Evolutionary conservation across 2,113 vertebrate species (phyloP), one percentile per base, ranked within the genome.

Genomic region (Paralichthys olivaceus): DNA sequence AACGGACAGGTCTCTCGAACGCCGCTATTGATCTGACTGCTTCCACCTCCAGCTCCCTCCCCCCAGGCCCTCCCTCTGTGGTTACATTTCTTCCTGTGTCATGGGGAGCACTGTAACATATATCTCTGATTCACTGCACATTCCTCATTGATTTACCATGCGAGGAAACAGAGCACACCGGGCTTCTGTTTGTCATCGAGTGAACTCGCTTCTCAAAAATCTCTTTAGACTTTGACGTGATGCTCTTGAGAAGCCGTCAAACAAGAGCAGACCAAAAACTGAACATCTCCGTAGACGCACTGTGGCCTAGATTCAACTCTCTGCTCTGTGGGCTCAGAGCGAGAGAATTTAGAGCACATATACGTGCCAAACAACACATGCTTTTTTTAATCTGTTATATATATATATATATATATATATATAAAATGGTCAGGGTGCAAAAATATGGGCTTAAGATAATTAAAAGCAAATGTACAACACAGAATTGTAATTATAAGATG

Each of bases 71-170:
- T 77, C 63, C 63, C 73, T 70, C 85, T 87, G 79, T 81, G 88
- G 89, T 90, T 86, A 85, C 83, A 86, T 85, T 88, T 86, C 87
- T 91, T 90, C 88, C 90, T 93, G 90, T 89, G 84, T 85, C 86
- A 86, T 67, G 12, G 84, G 77, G 74, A 40, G 87, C 90, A 76
- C 72, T 80, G 85, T 88, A 89, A 91, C 89, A 91, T 90, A 89
- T 87, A 91, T 92, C 80, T 89, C 66, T 40, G 58, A 80, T 79
- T 80, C 75, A 72, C 9, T 70, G 72, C 75, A 78, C 83, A 80
- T 81, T 78, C 66, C 62, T 58, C 84, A 93, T 91, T 69, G 87
- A 92, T 91, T 85, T 70, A 45, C 72, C 11, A 13, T 55, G 62
- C n/a, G 15, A 75, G 74, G 60, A 83, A 77, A 83, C 61, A 55